Evolutionary conservation across 2,113 vertebrate genomes (phyloP).

Genomic region (Climacteris rufus): DNA sequence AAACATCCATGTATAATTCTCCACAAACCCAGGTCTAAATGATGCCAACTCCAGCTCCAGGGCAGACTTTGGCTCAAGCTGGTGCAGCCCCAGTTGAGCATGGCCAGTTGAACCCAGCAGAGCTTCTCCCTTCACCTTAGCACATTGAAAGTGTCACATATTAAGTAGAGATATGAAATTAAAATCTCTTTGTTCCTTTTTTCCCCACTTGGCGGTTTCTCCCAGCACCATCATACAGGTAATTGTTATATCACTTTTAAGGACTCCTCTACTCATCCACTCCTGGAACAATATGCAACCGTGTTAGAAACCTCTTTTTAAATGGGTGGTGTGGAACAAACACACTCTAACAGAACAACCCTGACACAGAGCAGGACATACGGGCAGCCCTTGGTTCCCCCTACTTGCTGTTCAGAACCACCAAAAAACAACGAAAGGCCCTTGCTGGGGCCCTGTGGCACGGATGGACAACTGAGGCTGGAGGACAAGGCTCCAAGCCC

Average conservation of each 20-base stretch:
- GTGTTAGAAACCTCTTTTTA: neutral
- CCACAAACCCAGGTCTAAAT: neutral
- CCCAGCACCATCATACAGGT: neutral
- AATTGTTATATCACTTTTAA: neutral
- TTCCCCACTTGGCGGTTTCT: neutral
- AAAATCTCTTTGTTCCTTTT: too few relatives aligned
- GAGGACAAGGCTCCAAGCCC: fast-evolving
- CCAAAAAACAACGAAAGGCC: constrained; percentile 4
- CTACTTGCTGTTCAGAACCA: neutral
- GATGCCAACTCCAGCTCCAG: neutral
- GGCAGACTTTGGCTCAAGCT: neutral
- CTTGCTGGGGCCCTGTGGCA: fast-evolving
- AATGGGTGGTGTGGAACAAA: neutral
- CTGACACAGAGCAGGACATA: neutral
- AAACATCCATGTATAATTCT: neutral
- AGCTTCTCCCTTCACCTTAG: neutral
- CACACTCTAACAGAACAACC: neutral
- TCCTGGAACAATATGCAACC: neutral
- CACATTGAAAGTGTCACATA: neutral
- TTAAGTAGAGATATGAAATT: neutral
- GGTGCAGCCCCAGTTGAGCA: neutral
- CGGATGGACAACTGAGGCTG: fast-evolving
- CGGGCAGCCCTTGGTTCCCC: neutral
- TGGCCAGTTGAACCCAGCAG: neutral
- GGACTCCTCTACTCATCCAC: neutral